phyloP scores from a whole-genome alignment of 2,888 invertebrate species.

The Pyralis farinalis region DNA sequence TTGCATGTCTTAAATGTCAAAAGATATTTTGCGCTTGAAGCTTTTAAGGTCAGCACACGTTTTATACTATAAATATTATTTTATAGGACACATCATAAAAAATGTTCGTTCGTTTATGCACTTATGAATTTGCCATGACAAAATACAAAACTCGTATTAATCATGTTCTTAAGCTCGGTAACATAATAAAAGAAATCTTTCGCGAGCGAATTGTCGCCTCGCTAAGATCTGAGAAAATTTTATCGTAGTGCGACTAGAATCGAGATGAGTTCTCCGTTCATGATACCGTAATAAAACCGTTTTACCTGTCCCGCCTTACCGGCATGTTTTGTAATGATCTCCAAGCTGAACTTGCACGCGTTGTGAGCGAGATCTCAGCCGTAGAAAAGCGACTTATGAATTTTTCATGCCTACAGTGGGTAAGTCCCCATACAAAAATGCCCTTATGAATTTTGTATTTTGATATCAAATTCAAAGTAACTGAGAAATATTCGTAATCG shows the following conservation, averaged over 20 bases:
- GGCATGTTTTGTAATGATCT: slow-evolving; percentile 1
- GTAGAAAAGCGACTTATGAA: slow-evolving; percentile 13
- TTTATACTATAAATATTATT: too few species aligned
- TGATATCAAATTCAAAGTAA: slow-evolving; percentile 17
- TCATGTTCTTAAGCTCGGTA: too few species aligned
- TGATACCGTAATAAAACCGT: slow-evolving; percentile 8
- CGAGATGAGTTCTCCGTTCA: slow-evolving; percentile 8
- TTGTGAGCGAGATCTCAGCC: slow-evolving; percentile 10
- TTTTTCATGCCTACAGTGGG: slow-evolving; percentile 17
- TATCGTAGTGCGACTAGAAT: slow-evolving; percentile 6
- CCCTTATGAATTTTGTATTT: slow-evolving; percentile 19
- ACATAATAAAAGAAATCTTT: too few species aligned
- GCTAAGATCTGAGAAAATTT: slow-evolving; percentile 8
- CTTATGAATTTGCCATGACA: too few species aligned
- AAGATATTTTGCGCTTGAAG: too few species aligned
- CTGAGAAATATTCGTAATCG: slow-evolving; percentile 13
- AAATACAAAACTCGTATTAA: too few species aligned
- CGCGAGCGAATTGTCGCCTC: too few species aligned
- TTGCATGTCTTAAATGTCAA: too few species aligned
- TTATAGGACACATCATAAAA: too few species aligned
- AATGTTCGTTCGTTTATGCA: too few species aligned
- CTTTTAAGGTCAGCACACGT: too few species aligned
- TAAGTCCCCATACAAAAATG: slow-evolving; percentile 17
- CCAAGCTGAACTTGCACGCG: slow-evolving; percentile 7
- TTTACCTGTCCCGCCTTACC: slow-evolving; percentile 2